These are phyloP conservation scores for Pollenia angustigena DNA, from an alignment of 2,888 invertebrate species.

Conservation along the genomic window DNA sequence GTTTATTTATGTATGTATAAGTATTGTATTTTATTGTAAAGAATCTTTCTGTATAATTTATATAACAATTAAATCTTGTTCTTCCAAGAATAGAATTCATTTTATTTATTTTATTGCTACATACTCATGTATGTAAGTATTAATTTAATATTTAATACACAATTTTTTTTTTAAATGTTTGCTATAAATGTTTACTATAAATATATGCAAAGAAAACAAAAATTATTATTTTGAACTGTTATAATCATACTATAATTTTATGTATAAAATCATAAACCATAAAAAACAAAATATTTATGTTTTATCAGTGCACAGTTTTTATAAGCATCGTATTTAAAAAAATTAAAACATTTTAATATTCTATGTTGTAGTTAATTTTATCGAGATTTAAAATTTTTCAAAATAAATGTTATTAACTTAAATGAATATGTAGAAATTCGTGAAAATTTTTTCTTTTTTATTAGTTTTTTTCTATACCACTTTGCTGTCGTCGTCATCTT, in stretches of 20 bases:
- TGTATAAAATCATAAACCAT: neutral
- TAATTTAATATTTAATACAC: no score
- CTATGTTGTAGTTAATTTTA: slow-evolving; percentile 52
- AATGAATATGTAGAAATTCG: neutral
- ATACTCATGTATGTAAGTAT: neutral
- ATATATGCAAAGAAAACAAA: neutral
- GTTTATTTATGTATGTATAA: slow-evolving; percentile 29
- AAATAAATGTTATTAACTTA: slow-evolving; percentile 58
- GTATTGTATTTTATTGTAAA: slow-evolving; percentile 62
- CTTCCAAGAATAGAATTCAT: slow-evolving; percentile 66
- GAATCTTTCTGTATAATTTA: slow-evolving; percentile 55
- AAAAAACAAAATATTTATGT: neutral
- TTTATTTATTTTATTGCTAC: slow-evolving; percentile 31
- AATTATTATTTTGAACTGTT: slow-evolving; percentile 13
- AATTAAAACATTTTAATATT: slow-evolving; percentile 56
- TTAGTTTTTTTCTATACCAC: slow-evolving; percentile 33
- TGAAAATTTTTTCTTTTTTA: neutral
- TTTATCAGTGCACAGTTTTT: slow-evolving; percentile 48
- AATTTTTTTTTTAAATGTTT: neutral
- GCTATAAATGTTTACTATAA: neutral
- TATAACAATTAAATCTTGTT: slow-evolving; percentile 49
- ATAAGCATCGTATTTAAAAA: slow-evolving; percentile 72
- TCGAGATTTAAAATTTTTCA: slow-evolving; percentile 18
- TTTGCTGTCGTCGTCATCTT: slow-evolving; percentile 16
- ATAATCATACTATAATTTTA: slow-evolving; percentile 8